phyloP scores from a whole-genome alignment of 1,140 invertebrate species.

The Phenacoccus solenopsis region DNA sequence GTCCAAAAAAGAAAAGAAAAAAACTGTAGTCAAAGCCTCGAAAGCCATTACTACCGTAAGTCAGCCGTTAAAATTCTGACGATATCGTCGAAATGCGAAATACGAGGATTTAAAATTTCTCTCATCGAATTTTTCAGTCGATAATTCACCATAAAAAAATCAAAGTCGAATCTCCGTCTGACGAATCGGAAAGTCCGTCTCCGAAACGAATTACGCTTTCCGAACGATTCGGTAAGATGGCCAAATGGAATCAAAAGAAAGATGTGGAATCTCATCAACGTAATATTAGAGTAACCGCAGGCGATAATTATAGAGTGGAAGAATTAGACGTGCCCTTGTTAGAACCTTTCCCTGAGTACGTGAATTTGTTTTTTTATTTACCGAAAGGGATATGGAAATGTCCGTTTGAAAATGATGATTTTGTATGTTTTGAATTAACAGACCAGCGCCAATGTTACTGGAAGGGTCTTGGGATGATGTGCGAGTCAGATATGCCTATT shows the following conservation, averaged over 20 bases:
- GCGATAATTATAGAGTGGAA: conserved; percentile 32
- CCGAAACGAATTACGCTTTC: conserved; percentile 50
- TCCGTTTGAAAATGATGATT: no score
- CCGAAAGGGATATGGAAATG: no score
- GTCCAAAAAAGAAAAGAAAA: conserved; percentile 8
- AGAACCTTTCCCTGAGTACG: conserved; percentile 20
- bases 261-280: conserved; percentile 40
- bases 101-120: not conserved
- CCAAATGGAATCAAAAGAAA: conserved; percentile 72
- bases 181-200: conserved; percentile 29
- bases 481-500: conserved; percentile 68
- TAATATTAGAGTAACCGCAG: conserved; percentile 66
- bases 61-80: no score
- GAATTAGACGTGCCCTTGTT: conserved; percentile 28
- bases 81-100: no score
- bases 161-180: conserved; percentile 34
- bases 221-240: conserved; percentile 78
- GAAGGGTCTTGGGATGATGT: conserved; percentile 71
- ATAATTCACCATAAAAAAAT: conserved; percentile 29
- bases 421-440: not conserved
- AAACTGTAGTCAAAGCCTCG: not conserved
- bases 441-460: conserved; percentile 41
- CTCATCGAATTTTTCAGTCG: conserved; percentile 26
- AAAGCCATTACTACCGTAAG: not conserved
- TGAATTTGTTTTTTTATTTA: conserved; percentile 2